Percentiles rank a stretch among this genome's conserved stretches.
Conservation (phyloP, 2,113 vertebrate species). For the Lagopus muta region DNA sequence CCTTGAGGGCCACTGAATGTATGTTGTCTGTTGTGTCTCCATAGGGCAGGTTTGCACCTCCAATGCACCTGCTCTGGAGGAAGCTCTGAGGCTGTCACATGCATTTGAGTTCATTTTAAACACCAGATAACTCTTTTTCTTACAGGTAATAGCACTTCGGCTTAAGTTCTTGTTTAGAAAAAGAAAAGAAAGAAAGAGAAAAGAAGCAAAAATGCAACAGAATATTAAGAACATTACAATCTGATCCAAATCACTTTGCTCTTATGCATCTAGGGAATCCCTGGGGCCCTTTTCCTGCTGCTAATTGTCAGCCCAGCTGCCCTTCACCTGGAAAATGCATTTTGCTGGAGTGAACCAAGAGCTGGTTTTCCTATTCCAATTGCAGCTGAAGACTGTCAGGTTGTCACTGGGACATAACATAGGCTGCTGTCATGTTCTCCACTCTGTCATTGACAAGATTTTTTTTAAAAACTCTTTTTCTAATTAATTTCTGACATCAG, state of each 20-base stretch:
- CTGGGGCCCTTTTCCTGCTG: neutral
- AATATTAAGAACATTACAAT: neutral
- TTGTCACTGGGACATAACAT: neutral
- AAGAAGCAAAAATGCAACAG: neutral
- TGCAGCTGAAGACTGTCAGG: neutral
- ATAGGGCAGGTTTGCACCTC: neutral
- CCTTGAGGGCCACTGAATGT: neutral
- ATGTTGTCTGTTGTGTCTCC: neutral
- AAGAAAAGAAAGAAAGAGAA: neutral
- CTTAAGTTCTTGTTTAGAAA: neutral
- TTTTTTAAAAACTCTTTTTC: neutral
- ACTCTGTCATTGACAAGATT: neutral
- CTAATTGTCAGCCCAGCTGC: neutral
- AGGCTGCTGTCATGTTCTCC: neutral
- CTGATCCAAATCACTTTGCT: neutral
- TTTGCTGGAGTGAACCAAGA: neutral
- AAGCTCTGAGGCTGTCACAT: neutral
- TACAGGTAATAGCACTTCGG: neutral
- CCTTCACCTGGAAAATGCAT: neutral
- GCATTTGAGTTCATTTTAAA: neutral
- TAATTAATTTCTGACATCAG: neutral
- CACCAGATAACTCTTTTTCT: neutral
- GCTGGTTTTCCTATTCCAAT: neutral
- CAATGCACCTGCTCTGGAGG: neutral
- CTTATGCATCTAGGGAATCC: neutral